A percentile compares a stretch with the other conserved stretches of the same genome.
phyloP scores from a whole-genome alignment of 2,888 invertebrate species.

The Chloroclysta siterata region DNA sequence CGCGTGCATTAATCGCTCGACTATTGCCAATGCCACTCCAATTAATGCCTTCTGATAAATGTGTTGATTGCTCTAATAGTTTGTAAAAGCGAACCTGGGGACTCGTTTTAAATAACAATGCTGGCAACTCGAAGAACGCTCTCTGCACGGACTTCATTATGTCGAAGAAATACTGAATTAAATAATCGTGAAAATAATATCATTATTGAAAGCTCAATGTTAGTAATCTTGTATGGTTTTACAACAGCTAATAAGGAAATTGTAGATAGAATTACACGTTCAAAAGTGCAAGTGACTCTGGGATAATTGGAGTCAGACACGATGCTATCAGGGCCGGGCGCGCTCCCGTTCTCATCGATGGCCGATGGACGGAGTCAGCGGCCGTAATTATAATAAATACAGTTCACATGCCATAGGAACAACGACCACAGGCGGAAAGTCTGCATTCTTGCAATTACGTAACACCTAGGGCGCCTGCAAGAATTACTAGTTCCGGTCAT shows the following conservation, averaged over 20 bases:
- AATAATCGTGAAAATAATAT: slow-evolving; percentile 9
- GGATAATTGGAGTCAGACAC: slow-evolving; percentile 59
- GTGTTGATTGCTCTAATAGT: slow-evolving; percentile 51
- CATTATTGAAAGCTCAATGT: slow-evolving; percentile 24
- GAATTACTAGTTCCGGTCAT: slow-evolving; percentile 45
- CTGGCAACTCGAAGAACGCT: slow-evolving; percentile 24
- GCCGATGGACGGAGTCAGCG: slow-evolving; percentile 55
- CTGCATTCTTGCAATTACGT: slow-evolving; percentile 70
- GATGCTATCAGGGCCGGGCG: slow-evolving; percentile 58
- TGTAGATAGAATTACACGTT: slow-evolving; percentile 38
- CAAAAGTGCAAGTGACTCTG: slow-evolving; percentile 55
- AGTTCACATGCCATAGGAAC: slow-evolving; percentile 71
- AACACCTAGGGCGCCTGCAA: slow-evolving; percentile 55
- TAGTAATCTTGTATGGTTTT: slow-evolving; percentile 30
- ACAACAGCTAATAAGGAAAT: slow-evolving; percentile 41
- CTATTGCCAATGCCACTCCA: slow-evolving; percentile 71
- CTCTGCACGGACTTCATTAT: slow-evolving; percentile 24
- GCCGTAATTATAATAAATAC: slow-evolving; percentile 79
- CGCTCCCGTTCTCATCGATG: slow-evolving; percentile 61
- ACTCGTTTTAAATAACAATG: slow-evolving; percentile 32
- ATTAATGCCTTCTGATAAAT: slow-evolving; percentile 65
- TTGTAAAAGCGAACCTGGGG: slow-evolving; percentile 27
- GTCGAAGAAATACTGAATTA: slow-evolving; percentile 10
- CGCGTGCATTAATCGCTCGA: slow-evolving; percentile 72
- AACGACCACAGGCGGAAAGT: slow-evolving; percentile 58